Conservation (phyloP, 1,140 invertebrate species). For the Lordiphosa clarofinis region DNA sequence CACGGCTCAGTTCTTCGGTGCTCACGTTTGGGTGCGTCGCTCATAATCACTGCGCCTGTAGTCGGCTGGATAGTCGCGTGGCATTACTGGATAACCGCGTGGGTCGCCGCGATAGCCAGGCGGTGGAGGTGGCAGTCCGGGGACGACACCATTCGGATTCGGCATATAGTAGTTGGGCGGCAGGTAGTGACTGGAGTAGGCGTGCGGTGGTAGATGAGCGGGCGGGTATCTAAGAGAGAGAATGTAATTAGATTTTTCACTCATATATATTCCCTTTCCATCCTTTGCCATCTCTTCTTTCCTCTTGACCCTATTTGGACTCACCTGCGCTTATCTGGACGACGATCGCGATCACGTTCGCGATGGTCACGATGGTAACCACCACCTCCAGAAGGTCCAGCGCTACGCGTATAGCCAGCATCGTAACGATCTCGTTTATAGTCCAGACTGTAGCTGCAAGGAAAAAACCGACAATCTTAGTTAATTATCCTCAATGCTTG, state of each 20-base stretch:
- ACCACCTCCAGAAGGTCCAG: constrained; percentile 28
- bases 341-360: constrained; percentile 81
- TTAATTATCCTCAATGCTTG: background rate
- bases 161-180: constrained; percentile 66
- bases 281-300: too few species aligned
- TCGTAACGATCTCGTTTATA: constrained; percentile 76
- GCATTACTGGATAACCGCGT: constrained; percentile 68
- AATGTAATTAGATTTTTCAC: too few species aligned
- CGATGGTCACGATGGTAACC: constrained; percentile 80
- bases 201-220: constrained; percentile 47
- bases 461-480: too few species aligned
- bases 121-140: constrained; percentile 43
- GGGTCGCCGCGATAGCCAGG: constrained; percentile 59
- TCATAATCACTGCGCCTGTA: constrained; percentile 81
- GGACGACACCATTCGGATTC: constrained; percentile 47
- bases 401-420: constrained; percentile 48
- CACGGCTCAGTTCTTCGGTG: background rate
- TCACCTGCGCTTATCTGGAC: constrained; percentile 82
- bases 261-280: too few species aligned
- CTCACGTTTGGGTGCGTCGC: constrained; percentile 68
- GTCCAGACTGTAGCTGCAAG: constrained; percentile 57
- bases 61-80: constrained; percentile 81
- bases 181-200: constrained; percentile 70
- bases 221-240: constrained; percentile 52
- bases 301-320: background rate